Conservation (phyloP, 2,113 vertebrate genomes). For the Indri indri region DNA sequence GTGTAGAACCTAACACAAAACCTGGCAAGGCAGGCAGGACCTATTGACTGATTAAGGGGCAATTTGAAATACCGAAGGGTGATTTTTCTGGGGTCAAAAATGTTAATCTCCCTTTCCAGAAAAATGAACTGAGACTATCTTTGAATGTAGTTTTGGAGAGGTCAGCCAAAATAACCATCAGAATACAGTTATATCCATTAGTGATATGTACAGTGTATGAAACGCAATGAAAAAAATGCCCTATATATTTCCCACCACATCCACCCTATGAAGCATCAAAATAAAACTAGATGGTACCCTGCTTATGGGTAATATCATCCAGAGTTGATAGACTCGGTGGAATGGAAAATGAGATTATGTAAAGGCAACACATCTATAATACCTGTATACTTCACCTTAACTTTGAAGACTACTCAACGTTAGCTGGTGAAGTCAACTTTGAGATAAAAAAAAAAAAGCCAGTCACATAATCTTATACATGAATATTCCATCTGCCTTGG, state of each 20-base stretch:
- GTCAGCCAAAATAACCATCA: neutral
- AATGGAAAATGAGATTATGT: slow-evolving; percentile 7
- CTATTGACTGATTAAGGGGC: neutral
- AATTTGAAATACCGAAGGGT: neutral
- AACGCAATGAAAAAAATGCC: neutral
- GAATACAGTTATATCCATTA: neutral
- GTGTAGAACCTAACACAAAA: neutral
- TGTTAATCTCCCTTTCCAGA: neutral
- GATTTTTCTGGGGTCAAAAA: slow-evolving; percentile 36
- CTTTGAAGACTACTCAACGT: slow-evolving; percentile 28
- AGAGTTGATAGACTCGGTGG: neutral
- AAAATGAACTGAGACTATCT: slow-evolving; percentile 29
- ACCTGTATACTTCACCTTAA: neutral
- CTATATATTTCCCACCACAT: neutral
- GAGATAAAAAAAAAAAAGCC: neutral
- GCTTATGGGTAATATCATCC: neutral
- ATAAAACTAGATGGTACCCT: neutral
- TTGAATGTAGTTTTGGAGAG: neutral
- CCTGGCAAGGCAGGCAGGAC: neutral
- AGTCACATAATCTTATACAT: neutral
- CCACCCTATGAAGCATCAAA: neutral
- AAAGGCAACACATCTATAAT: slow-evolving; percentile 13
- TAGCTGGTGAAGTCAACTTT: slow-evolving; percentile 20
- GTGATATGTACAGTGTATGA: neutral
- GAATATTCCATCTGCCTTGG: neutral